phyloP scores from a whole-genome alignment of 2,113 vertebrate species.

The Gallinago media region DNA sequence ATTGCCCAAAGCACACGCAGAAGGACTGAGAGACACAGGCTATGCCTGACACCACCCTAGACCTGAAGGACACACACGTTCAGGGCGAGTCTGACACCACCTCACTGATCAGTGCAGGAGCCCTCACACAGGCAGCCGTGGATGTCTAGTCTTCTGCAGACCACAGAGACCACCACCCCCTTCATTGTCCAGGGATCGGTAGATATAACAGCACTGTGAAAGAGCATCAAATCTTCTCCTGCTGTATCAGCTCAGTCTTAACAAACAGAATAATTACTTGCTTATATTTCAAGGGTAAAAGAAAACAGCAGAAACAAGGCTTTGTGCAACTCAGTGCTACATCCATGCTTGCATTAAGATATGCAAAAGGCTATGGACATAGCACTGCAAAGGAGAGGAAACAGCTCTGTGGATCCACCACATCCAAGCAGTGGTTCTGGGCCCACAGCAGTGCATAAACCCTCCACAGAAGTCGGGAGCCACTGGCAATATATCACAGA shows the following conservation, averaged over 20 bases:
- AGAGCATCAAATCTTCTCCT: neutral
- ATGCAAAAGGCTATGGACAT: neutral
- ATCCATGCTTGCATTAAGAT: neutral
- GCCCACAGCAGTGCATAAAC: neutral
- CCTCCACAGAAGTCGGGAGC: neutral
- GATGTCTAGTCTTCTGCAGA: neutral
- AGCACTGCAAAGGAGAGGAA: neutral
- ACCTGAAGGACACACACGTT: neutral
- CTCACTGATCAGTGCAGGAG: neutral
- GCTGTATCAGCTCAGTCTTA: neutral
- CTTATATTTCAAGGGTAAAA: neutral
- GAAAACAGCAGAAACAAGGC: neutral
- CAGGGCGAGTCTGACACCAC: neutral
- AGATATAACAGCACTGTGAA: neutral
- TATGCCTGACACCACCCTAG: neutral
- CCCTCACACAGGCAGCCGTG: neutral
- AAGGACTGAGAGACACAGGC: neutral
- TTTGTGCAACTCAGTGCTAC: neutral
- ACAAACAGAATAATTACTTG: neutral
- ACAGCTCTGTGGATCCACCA: fast-evolving
- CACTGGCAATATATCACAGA: neutral
- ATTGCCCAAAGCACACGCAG: neutral
- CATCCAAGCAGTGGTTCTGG: too few relatives aligned
- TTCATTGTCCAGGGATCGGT: neutral
- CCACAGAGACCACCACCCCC: neutral